These are phyloP conservation scores for Acridotheres tristis DNA, from an alignment of 2,797 vertebrate genomes.

Conservation along the genomic window DNA sequence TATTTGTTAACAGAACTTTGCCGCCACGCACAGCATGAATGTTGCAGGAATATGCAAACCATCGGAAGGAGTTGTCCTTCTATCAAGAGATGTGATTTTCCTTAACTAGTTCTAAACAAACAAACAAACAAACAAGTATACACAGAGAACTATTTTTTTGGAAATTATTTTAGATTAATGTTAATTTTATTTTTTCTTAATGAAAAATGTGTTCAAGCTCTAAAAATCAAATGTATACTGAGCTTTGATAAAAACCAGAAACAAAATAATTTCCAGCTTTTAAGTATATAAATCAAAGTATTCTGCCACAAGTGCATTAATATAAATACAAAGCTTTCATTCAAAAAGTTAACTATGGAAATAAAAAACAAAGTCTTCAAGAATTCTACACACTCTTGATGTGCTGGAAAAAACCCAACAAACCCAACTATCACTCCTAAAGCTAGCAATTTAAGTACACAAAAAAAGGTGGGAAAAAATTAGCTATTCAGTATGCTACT, in stretches of 20 bases:
- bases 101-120: not conserved
- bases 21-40: not conserved
- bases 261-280: not conserved
- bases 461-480: not conserved
- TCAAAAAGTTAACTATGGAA: not conserved
- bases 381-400: not conserved
- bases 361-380: not conserved
- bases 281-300: not conserved
- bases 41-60: not conserved
- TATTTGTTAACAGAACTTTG: not conserved
- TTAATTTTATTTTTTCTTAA: not conserved
- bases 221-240: not conserved
- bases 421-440: not conserved
- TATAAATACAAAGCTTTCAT: not conserved
- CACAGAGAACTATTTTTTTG: not conserved
- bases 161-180: not conserved
- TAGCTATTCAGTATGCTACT: not conserved
- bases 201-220: not conserved
- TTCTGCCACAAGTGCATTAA: not conserved
- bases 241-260: not conserved
- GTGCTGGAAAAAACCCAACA: not conserved
- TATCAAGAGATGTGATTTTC: not conserved
- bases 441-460: conserved; percentile 47
- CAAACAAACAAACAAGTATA: not conserved
- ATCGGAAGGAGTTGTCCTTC: not conserved